phyloP scores from a whole-genome alignment of 2,888 invertebrate genomes.

The Holacanthella duospinosa region DNA sequence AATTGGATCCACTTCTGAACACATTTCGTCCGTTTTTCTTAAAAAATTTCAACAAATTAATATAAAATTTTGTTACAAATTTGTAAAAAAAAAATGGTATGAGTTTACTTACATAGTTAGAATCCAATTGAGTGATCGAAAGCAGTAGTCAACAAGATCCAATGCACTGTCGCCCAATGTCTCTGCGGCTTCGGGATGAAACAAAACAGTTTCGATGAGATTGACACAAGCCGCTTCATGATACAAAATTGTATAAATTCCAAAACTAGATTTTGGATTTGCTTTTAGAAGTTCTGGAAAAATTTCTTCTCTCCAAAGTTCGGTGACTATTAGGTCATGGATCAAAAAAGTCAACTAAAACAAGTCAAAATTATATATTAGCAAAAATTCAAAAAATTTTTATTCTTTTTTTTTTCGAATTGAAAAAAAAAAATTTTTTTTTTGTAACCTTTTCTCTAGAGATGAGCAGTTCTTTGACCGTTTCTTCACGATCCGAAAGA shows the following conservation, averaged over 20 bases:
- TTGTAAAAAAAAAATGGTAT: too few species aligned
- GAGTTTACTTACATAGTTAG: conserved; percentile 20
- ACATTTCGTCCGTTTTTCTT: background rate
- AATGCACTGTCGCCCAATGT: conserved; percentile 62
- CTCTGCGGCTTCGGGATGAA: conserved; percentile 67
- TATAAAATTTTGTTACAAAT: too few species aligned
- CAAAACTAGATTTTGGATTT: conserved; percentile 41
- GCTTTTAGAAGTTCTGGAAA: conserved; percentile 61
- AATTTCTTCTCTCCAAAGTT: conserved; percentile 73
- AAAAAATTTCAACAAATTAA: too few species aligned
- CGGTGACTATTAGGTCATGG: conserved; percentile 69
- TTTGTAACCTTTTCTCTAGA: conserved; percentile 56
- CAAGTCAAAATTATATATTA: conserved; percentile 1
- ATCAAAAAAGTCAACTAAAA: conserved; percentile 59
- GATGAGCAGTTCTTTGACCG: conserved; percentile 70
- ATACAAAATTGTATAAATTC: conserved; percentile 47
- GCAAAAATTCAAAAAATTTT: background rate
- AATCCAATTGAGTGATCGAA: conserved; percentile 34
- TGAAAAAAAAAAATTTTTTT: background rate
- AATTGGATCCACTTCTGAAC: conserved; percentile 7
- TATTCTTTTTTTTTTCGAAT: too few species aligned
- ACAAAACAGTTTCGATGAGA: conserved; percentile 69
- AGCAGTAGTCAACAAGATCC: conserved; percentile 63
- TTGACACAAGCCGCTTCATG: conserved; percentile 72
- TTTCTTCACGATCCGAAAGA: conserved; percentile 61